Evolutionary conservation across 2,113 vertebrate genomes (phyloP).

Genomic region (Laticauda laticaudata): DNA sequence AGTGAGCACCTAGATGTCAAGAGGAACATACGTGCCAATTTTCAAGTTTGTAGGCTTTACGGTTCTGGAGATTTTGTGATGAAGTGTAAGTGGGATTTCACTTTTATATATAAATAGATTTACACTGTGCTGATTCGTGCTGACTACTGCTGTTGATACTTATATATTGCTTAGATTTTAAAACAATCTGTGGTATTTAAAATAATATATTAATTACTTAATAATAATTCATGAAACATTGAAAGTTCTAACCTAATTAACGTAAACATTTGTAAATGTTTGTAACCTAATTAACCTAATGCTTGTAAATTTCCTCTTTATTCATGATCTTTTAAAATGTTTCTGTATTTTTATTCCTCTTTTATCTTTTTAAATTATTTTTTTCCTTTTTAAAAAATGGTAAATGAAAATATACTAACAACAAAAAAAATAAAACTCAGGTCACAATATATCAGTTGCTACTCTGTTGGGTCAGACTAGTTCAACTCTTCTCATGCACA

Average conservation of each 20-base stretch:
- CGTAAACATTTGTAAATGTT: no score
- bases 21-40: no score
- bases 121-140: background rate
- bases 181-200: background rate
- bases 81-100: no score
- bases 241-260: background rate
- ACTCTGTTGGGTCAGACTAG: background rate
- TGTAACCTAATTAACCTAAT: background rate
- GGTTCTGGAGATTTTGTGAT: no score
- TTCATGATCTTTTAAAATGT: background rate
- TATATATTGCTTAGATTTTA: background rate
- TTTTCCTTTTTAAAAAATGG: background rate
- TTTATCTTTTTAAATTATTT: background rate
- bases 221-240: background rate
- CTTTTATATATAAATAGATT: no score
- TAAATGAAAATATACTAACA: background rate
- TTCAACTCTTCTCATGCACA: background rate
- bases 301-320: background rate
- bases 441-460: background rate
- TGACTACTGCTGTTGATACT: background rate
- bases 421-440: background rate
- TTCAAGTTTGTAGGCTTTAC: no score
- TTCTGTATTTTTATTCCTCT: background rate
- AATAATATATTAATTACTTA: background rate
- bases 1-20: no score